Evolutionary conservation across 2,113 vertebrate species (phyloP).

Genomic region (Pelobates fuscus): DNA sequence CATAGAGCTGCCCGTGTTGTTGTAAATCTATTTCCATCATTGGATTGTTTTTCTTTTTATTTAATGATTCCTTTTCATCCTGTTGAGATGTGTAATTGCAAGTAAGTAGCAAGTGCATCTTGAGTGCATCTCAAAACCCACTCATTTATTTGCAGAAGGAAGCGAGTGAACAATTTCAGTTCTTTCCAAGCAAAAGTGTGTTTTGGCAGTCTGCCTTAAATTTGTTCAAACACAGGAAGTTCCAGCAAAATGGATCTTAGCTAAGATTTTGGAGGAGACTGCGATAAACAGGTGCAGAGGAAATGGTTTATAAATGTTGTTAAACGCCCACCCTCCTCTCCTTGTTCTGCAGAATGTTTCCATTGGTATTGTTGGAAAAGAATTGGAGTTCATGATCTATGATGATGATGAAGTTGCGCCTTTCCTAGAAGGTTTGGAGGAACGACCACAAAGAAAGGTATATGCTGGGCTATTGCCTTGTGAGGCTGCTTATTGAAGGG

Average conservation of each 20-base stretch:
- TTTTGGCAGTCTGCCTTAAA: conserved; percentile 16
- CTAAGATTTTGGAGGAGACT: background rate
- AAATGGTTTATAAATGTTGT: background rate
- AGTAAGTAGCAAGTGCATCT: no score
- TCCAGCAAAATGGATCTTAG: background rate
- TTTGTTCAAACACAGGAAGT: background rate
- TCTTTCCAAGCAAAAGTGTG: background rate
- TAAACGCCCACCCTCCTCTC: background rate
- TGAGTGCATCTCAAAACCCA: no score
- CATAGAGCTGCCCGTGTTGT: no score
- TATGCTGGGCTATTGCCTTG: background rate
- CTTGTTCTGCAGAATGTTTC: conserved; percentile 83
- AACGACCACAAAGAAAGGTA: conserved; percentile 96
- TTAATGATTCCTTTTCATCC: no score
- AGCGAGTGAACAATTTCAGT: no score
- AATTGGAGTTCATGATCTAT: conserved; percentile 94
- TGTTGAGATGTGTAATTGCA: no score
- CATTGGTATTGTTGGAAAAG: conserved; percentile 94
- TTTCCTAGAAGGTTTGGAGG: conserved; percentile 95
- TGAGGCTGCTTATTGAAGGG: no score
- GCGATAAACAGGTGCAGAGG: background rate
- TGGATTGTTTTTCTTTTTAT: no score
- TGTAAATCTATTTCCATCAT: no score
- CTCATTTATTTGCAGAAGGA: no score
- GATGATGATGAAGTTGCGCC: conserved; percentile 92